Evolutionary conservation across 2,797 vertebrate genomes (phyloP).

Genomic region (Merluccius polli): DNA sequence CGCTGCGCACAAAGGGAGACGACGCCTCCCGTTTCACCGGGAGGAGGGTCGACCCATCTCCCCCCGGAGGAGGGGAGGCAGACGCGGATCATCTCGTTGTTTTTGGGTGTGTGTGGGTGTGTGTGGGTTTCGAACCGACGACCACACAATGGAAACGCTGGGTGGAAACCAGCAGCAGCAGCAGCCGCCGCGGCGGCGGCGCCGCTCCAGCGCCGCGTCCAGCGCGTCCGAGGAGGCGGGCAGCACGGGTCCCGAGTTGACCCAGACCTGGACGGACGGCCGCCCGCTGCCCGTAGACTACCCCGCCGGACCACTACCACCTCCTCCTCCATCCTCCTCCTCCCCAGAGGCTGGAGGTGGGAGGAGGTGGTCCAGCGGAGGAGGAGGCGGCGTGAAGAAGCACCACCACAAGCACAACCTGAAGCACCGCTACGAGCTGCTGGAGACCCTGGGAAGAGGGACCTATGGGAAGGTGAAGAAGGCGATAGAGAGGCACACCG

Average conservation of each 20-base stretch:
- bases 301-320: neutral
- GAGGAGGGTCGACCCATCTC: no score
- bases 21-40: no score
- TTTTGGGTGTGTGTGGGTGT: no score
- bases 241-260: neutral
- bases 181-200: neutral
- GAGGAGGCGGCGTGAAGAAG: slow-evolving; percentile 71
- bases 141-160: neutral
- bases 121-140: neutral
- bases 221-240: neutral
- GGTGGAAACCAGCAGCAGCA: neutral
- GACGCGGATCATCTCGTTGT: no score
- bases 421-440: slow-evolving; percentile 86
- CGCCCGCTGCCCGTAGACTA: neutral
- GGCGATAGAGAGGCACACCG: slow-evolving; percentile 81
- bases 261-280: neutral
- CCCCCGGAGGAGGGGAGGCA: no score
- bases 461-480: slow-evolving; percentile 88
- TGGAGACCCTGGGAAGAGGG: slow-evolving; percentile 83
- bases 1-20: neutral
- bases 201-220: neutral
- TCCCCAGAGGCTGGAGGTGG: neutral
- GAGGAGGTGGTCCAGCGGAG: neutral
- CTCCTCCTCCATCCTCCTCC: neutral
- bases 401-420: slow-evolving; percentile 82